Conservation (phyloP, 2,888 invertebrate genomes). For the Bruchidius siliquastri region DNA sequence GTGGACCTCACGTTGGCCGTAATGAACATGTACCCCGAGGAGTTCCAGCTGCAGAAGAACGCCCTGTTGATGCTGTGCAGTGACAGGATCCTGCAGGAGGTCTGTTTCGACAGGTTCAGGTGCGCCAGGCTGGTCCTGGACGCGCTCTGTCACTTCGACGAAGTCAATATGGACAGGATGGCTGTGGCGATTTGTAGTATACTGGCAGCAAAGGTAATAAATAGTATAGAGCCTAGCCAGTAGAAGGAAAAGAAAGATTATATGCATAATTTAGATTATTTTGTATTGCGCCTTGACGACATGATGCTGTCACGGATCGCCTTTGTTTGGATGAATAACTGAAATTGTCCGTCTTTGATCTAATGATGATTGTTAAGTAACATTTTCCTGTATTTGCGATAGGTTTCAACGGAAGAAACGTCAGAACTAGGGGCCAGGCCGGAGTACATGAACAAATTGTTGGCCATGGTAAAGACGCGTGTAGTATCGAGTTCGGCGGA, state of each 20-base stretch:
- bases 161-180: slow-evolving; percentile 69
- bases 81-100: slow-evolving; percentile 70
- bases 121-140: slow-evolving; percentile 69
- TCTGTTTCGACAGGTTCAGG: slow-evolving; percentile 54
- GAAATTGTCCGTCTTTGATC: too few relatives aligned
- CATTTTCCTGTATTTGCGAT: neutral
- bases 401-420: slow-evolving; percentile 60
- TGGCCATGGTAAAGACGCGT: slow-evolving; percentile 54
- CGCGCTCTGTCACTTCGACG: slow-evolving; percentile 63
- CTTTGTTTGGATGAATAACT: too few relatives aligned
- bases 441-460: slow-evolving; percentile 63
- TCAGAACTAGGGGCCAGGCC: slow-evolving; percentile 61
- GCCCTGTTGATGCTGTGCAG: slow-evolving; percentile 68
- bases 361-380: neutral
- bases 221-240: too few relatives aligned
- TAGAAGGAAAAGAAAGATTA: too few relatives aligned
- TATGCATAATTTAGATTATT: too few relatives aligned
- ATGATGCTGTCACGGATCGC: too few relatives aligned
- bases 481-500: slow-evolving; percentile 49
- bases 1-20: slow-evolving; percentile 61
- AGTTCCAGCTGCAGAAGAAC: slow-evolving; percentile 69
- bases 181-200: slow-evolving; percentile 77
- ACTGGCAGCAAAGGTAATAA: slow-evolving; percentile 49
- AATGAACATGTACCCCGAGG: slow-evolving; percentile 64
- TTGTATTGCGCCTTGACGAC: too few relatives aligned